phyloP scores from a whole-genome alignment of 64 coral and sea anemone species.

The Montipora efflorescens region DNA sequence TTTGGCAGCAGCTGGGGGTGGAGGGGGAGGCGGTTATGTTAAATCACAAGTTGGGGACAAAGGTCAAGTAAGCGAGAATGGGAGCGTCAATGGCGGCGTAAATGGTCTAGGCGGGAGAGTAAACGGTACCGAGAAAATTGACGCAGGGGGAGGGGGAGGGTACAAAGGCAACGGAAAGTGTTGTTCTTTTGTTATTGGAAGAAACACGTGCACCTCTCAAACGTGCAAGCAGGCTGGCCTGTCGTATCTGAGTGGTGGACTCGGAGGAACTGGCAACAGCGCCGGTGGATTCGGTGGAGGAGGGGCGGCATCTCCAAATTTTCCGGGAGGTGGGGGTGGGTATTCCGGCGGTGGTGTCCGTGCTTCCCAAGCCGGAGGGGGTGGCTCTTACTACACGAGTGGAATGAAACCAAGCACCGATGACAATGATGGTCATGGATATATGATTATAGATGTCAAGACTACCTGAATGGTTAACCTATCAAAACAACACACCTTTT shows the following conservation, averaged over 20 bases:
- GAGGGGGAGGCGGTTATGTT: constrained; percentile 22
- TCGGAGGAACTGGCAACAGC: constrained; percentile 36
- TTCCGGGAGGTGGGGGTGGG: constrained; percentile 60
- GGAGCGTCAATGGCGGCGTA: neutral
- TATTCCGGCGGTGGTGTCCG: constrained; percentile 61
- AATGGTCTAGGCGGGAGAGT: constrained; percentile 36
- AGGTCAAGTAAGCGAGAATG: neutral
- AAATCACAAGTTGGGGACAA: neutral
- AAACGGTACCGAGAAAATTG: neutral
- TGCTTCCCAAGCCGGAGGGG: constrained; percentile 11
- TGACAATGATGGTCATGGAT: constrained; percentile 27
- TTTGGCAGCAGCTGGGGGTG: constrained; percentile 52
- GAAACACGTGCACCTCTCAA: neutral
- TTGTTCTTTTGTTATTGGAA: neutral
- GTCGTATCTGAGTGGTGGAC: neutral
- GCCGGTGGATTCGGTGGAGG: constrained; percentile 58
- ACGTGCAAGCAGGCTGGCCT: constrained; percentile 11
- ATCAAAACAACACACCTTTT: no score
- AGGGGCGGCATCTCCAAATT: neutral
- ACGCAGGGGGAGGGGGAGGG: constrained; percentile 50
- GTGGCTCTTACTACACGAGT: constrained; percentile 15
- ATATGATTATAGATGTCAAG: constrained; percentile 3
- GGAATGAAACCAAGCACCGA: neutral
- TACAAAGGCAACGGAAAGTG: constrained; percentile 27
- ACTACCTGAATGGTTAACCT: neutral